A percentile compares a stretch with the other conserved stretches of the same genome.
Evolutionary conservation across 1,140 invertebrate species (phyloP).

Genomic region (Pseudomyrmex concolor): DNA sequence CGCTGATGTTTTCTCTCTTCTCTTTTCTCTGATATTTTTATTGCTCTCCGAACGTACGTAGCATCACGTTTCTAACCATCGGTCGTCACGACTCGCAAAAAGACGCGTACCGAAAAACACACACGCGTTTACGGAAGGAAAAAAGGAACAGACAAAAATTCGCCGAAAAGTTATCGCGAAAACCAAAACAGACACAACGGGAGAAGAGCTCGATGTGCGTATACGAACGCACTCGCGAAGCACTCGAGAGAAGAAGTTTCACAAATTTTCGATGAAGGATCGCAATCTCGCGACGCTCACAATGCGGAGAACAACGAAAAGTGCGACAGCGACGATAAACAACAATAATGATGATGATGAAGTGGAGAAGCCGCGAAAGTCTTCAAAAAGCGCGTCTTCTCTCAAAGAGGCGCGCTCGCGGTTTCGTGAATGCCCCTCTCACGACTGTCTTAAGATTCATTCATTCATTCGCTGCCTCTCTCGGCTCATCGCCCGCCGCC

Average conservation of each 20-base stretch:
- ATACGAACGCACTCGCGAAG: not conserved
- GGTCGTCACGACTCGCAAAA: no score
- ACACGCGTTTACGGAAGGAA: not conserved
- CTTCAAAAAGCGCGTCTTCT: constrained; percentile 36
- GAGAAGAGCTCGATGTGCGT: not conserved
- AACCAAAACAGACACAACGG: not conserved
- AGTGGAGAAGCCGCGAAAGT: constrained; percentile 5
- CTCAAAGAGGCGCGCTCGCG: constrained; percentile 65
- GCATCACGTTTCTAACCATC: not conserved
- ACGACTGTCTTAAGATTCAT: constrained; percentile 84
- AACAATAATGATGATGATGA: constrained; percentile 10
- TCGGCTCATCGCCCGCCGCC: constrained; percentile 67
- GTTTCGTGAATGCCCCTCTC: constrained; percentile 78
- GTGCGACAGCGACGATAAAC: not conserved
- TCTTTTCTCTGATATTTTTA: not conserved
- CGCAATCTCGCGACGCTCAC: constrained; percentile 7
- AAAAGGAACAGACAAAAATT: not conserved
- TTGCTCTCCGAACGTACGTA: not conserved
- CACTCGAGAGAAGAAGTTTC: not conserved
- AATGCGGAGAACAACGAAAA: not conserved
- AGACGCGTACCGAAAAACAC: no score
- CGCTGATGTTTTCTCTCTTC: not conserved
- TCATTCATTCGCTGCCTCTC: constrained; percentile 80
- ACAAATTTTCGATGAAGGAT: not conserved
- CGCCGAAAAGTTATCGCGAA: not conserved